phyloP scores from a whole-genome alignment of 2,888 invertebrate species.

The Zaprionus obscuricornis region DNA sequence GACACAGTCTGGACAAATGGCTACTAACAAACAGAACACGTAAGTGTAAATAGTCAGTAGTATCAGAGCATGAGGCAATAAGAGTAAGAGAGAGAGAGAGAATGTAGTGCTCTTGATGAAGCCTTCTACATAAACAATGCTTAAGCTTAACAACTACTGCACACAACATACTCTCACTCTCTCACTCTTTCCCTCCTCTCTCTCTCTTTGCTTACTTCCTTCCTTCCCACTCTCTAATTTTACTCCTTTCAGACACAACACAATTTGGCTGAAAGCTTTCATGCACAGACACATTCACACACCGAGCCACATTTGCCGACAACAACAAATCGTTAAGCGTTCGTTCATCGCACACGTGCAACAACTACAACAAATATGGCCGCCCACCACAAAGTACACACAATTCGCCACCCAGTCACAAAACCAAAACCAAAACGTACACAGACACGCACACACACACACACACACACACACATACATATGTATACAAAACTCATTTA shows the following conservation, averaged over 20 bases:
- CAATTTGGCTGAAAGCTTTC: constrained; percentile 48
- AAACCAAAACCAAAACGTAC: constrained; percentile 30
- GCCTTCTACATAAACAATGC: constrained; percentile 25
- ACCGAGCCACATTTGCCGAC: background rate
- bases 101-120: too few species aligned
- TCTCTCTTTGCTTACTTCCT: background rate
- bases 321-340: constrained; percentile 48
- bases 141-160: constrained; percentile 17
- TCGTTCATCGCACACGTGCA: constrained; percentile 30
- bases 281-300: constrained; percentile 8
- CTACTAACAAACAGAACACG: constrained; percentile 46
- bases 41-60: constrained; percentile 33
- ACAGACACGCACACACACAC: constrained; percentile 2
- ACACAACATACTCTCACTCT: background rate
- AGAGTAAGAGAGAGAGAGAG: background rate
- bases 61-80: background rate
- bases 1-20: constrained; percentile 41
- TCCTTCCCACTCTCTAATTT: too few species aligned
- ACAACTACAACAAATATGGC: constrained; percentile 50
- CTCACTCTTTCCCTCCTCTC: background rate
- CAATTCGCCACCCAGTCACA: constrained; percentile 57
- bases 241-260: constrained; percentile 58
- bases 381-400: constrained; percentile 38
- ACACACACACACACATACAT: constrained; percentile 6
- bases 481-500: too few species aligned